phyloP scores from a whole-genome alignment of 1,140 invertebrate species.

The Drosophila quadrilineata region DNA sequence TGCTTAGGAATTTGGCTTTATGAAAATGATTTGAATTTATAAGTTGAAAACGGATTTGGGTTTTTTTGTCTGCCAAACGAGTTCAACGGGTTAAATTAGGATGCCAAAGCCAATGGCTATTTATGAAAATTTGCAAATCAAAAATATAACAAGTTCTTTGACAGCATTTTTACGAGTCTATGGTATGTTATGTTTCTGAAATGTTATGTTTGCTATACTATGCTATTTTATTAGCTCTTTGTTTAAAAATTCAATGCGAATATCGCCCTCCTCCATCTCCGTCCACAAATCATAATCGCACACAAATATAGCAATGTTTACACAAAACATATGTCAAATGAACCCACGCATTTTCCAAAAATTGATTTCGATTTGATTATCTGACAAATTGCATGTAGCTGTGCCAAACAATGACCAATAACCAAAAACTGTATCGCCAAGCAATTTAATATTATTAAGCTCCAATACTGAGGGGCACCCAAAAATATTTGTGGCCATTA shows the following conservation, averaged over 20 bases:
- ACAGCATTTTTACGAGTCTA: too few species aligned
- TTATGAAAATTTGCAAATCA: slow-evolving; percentile 41
- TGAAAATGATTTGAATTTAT: slow-evolving; percentile 47
- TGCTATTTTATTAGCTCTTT: too few species aligned
- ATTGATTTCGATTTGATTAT: slow-evolving; percentile 52
- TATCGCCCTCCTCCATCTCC: too few species aligned
- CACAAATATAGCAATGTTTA: too few species aligned
- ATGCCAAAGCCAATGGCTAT: slow-evolving; percentile 11
- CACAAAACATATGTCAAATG: slow-evolving; percentile 35
- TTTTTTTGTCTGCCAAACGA: slow-evolving; percentile 30
- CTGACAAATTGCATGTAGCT: slow-evolving; percentile 66
- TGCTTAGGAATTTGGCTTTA: slow-evolving; percentile 34
- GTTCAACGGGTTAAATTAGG: slow-evolving; percentile 43
- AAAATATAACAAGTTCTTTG: slow-evolving; percentile 30
- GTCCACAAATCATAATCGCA: too few species aligned
- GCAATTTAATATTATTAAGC: slow-evolving; percentile 76
- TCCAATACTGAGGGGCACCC: slow-evolving; percentile 49
- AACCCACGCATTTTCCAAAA: slow-evolving; percentile 42
- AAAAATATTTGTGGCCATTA: slow-evolving; percentile 41
- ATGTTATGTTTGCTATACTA: slow-evolving; percentile 20
- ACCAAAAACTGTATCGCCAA: slow-evolving; percentile 30
- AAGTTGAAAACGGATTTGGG: slow-evolving; percentile 47
- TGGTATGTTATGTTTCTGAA: slow-evolving; percentile 21
- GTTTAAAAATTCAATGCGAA: too few species aligned
- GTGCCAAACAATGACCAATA: slow-evolving; percentile 43